Base-by-base conservation (phyloP, 2,797 vertebrate genomes). In the Lacerta bilineata region DNA sequence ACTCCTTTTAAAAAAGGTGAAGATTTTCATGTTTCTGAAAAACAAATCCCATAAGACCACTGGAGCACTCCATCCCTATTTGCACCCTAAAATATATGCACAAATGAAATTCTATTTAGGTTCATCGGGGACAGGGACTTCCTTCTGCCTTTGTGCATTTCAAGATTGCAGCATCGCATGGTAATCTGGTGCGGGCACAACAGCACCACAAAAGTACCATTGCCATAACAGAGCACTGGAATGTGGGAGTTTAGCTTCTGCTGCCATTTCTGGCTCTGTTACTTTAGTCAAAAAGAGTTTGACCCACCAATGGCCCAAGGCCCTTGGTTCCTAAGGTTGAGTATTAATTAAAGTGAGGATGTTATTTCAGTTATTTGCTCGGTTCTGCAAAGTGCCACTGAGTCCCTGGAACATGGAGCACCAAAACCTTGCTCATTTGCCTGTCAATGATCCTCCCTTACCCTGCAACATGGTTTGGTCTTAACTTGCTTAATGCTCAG, bases 381-480 rank as follows among this genome's bases (percentile, higher is more conserved):
- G 82, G 91, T 87, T 89, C 92, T 94, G 82, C 85, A 89, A 94
- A 82, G 87, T 88, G 92, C 75, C 83, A 69, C 91, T 1, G 3
- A 92, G 91, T 93, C 89, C 27, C 50, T 91, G 87, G 93, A 94
- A 92, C 43, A 0, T 1, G 36, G 85, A 89, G 78, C 93, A 92
- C 90, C 92, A 55, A 90, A 83, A 88, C 89, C 92, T 90, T 91
- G 81, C 95, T 93, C 92, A 90, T 96, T 92, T 92, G 89, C 94
- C 88, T 96, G 90, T 92, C 94, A 94, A 87, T 93, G 92, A 93
- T 95, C 93, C 86, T 91, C 93, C 95, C 91, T 89, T 95, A 94
- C 95, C 95, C 96, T 96, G 93, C 93, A 95, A 96, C 95, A 87
- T 95, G 95, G 96, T 93, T 92, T 94, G 95, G 95, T 94, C 93